These are phyloP conservation scores for Zapus hudsonius DNA, from an alignment of 2,113 vertebrate species.

Conservation along the genomic window DNA sequence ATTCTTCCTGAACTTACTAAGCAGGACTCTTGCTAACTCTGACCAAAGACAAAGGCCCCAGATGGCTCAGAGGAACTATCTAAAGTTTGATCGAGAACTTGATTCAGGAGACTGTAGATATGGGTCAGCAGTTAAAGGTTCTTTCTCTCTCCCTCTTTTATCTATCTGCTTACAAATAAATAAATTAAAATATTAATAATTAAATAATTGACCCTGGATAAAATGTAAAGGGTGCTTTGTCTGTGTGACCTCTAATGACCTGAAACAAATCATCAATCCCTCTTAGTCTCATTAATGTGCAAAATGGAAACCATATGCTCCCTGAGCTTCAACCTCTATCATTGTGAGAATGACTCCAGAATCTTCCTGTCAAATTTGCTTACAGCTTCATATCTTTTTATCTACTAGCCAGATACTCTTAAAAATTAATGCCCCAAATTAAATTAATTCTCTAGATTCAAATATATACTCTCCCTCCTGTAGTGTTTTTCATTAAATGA, in stretches of 20 bases:
- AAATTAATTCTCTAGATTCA: neutral
- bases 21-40: too few relatives aligned
- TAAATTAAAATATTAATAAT: neutral
- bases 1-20: too few relatives aligned
- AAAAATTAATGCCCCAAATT: slow-evolving; percentile 6
- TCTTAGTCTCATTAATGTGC: neutral
- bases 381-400: neutral
- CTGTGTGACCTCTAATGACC: neutral
- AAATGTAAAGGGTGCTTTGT: neutral
- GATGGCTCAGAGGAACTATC: neutral
- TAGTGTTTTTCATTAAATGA: neutral
- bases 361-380: slow-evolving; percentile 13
- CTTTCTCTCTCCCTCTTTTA: too few relatives aligned
- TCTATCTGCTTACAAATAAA: too few relatives aligned
- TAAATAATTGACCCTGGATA: neutral
- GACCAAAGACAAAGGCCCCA: neutral
- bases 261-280: neutral
- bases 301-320: neutral
- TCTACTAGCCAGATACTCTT: neutral
- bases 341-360: neutral
- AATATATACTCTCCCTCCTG: slow-evolving; percentile 11
- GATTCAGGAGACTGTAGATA: too few relatives aligned
- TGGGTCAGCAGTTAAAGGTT: too few relatives aligned
- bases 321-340: neutral
- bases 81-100: neutral